Evolutionary conservation across 2,888 invertebrate species (phyloP), one percentile per base, ranked within the genome.

Genomic region (Dysmachus trigonus): DNA sequence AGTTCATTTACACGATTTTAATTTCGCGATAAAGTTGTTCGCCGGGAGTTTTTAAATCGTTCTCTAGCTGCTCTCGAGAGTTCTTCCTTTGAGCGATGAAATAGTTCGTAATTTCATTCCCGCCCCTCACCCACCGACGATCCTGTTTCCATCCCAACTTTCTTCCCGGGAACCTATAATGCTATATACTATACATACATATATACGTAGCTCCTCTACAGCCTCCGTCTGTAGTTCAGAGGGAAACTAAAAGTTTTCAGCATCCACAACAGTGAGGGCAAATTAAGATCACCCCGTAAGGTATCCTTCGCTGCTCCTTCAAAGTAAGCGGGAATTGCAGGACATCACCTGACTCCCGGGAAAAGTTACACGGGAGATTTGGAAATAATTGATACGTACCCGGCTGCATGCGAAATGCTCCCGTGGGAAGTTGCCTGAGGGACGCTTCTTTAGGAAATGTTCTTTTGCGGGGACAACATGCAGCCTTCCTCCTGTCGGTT

Each of bases 21-120:
- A 73, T 82, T 86, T 86, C 35, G 73, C 73, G 86, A 86, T 82
- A 86, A 86, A 82, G 81, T 86, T 86, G 82, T 86, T 86, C 82
- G 31, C 22, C 31, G 53, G 53, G 51, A 53, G 81, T 81, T 62
- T 81, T 81, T 77, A 47, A 77, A 77, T 77, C 77, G 77, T 47
- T 76, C 27, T 35, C 35, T n/a, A 13, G 41, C 15, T 22, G 27
- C 47, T 41, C 62, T 27, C 27, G 47, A 77, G 77, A 47, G 47
- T 47, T 77, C 47, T 22, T 77, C 47, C 22, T 77, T 41, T 77
- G 77, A 77, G 35, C n/a, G 77, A 47, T 77, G 35, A 77, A 41
- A 27, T 27, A 41, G 77, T 77, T 47, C 47, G 77, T 41, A 77
- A 77, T 77, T 77, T 47, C 15, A 47, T 41, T 47, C 47, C 30